Conservation (phyloP, 2,888 invertebrate genomes). For the Opisthograptis luteolata region DNA sequence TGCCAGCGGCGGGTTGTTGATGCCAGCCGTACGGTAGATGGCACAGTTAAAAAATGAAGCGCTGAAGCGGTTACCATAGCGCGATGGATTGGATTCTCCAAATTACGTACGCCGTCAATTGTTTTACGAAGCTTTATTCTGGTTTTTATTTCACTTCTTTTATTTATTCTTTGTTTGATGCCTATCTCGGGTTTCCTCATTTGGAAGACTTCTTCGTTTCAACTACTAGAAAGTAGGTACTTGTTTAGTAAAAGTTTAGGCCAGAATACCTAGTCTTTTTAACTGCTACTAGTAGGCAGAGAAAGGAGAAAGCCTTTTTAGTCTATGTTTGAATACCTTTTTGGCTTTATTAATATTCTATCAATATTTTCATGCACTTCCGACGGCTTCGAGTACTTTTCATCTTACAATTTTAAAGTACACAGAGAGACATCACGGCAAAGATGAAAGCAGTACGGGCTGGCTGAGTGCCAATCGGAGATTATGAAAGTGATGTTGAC, state of each 20-base stretch:
- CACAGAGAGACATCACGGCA: constrained; percentile 7
- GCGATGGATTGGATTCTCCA: constrained; percentile 5
- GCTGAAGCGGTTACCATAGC: constrained; percentile 24
- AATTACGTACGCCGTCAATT: constrained; percentile 10
- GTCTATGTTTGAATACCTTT: no score
- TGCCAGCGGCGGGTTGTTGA: constrained; percentile 62
- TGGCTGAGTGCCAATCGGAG: constrained; percentile 7
- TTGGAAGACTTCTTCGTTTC: no score
- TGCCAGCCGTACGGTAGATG: constrained; percentile 33
- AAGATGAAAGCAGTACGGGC: constrained; percentile 11
- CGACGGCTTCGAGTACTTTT: no score
- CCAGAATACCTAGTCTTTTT: no score
- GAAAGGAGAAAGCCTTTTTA: no score
- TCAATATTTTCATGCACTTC: no score
- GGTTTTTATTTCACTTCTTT: background rate
- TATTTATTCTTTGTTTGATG: no score
- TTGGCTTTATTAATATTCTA: no score
- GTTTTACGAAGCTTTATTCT: background rate
- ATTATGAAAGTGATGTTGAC: constrained; percentile 7
- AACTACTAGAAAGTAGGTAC: no score
- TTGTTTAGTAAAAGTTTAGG: no score
- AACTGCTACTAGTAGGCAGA: no score
- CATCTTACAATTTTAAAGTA: background rate
- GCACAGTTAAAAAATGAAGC: constrained; percentile 28
- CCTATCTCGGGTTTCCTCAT: no score